Conservation (phyloP, 92 coral and sea anemone species). For the Desmophyllum pertusum region DNA sequence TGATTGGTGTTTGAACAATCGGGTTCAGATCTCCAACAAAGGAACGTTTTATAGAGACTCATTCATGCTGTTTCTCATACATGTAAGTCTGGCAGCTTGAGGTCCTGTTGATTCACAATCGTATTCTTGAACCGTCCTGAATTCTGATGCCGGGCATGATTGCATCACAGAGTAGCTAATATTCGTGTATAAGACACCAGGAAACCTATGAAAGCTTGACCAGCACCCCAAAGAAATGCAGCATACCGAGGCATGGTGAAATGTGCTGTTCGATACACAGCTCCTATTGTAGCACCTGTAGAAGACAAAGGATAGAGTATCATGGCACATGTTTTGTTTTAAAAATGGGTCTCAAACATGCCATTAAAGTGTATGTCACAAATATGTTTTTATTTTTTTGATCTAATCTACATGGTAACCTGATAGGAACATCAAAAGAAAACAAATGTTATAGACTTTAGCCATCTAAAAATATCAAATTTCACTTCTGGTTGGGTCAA, state of each 20-base stretch:
- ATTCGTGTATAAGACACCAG: slow-evolving; percentile 83
- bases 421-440: no score
- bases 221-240: slow-evolving; percentile 95
- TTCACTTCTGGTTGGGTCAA: no score
- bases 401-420: no score
- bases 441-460: no score
- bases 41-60: no score
- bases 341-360: neutral
- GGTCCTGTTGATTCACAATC: no score
- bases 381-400: no score
- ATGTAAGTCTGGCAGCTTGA: no score
- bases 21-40: no score
- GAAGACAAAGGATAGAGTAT: neutral
- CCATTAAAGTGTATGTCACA: neutral
- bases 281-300: slow-evolving; percentile 85
- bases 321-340: neutral
- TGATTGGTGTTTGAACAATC: no score
- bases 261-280: slow-evolving; percentile 76
- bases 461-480: no score
- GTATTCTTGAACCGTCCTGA: neutral
- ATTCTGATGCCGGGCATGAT: neutral
- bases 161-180: slow-evolving; percentile 75
- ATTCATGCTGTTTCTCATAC: no score
- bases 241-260: slow-evolving; percentile 79
- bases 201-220: slow-evolving; percentile 84